Evolutionary conservation across 2,888 invertebrate species (phyloP).

Genomic region (Cosmia trapezina): DNA sequence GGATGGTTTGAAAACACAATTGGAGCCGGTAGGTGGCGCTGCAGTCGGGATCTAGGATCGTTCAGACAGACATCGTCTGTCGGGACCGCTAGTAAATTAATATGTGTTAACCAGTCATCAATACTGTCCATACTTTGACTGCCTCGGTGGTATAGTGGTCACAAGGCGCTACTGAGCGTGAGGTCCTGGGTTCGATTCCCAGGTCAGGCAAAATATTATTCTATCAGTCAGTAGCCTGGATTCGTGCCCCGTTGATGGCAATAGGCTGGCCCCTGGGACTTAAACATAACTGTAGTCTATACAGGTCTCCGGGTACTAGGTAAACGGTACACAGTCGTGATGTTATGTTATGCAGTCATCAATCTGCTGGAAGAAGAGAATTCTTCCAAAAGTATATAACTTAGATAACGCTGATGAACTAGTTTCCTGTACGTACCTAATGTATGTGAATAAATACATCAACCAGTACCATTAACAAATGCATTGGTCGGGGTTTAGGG

Average conservation of each 20-base stretch:
- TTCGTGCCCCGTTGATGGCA: too few relatives aligned
- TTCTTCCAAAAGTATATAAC: background rate
- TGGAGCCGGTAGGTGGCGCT: too few relatives aligned
- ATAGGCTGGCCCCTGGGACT: background rate
- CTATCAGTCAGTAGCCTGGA: background rate
- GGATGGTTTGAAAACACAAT: too few relatives aligned
- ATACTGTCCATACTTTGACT: too few relatives aligned
- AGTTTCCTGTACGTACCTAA: slow-evolving; percentile 21
- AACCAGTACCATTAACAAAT: slow-evolving; percentile 49
- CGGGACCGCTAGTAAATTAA: too few relatives aligned
- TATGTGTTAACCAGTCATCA: too few relatives aligned
- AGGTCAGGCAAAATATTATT: background rate
- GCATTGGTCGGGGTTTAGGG: slow-evolving; percentile 32
- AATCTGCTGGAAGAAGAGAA: background rate
- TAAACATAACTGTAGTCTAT: background rate
- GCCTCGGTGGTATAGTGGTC: too few relatives aligned
- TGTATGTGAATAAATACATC: slow-evolving; percentile 41
- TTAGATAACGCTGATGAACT: background rate
- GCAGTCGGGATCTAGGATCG: too few relatives aligned
- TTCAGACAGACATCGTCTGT: too few relatives aligned
- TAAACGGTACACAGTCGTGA: too few relatives aligned
- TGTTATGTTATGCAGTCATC: background rate
- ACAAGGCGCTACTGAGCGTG: too few relatives aligned
- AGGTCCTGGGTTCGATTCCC: background rate
- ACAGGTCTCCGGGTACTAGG: too few relatives aligned